A percentile compares a stretch with the other conserved stretches of the same genome.
Conservation (phyloP, 1,140 invertebrate genomes). For the Helicoverpa zea region DNA sequence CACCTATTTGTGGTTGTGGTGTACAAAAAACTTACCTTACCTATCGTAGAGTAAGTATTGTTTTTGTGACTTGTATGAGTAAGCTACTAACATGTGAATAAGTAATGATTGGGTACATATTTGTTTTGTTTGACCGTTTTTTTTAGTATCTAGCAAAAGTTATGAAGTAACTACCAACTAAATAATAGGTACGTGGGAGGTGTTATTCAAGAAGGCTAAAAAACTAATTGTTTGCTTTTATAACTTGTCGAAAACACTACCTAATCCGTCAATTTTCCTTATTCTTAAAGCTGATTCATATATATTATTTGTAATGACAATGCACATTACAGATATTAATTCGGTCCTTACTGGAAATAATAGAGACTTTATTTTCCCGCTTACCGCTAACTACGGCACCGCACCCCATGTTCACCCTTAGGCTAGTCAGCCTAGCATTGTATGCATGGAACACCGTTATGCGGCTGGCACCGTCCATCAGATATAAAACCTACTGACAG, state of each 20-base stretch:
- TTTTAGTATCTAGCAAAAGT: neutral
- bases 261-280: neutral
- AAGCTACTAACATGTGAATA: slow-evolving; percentile 5
- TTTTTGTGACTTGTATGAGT: neutral
- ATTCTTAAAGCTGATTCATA: neutral
- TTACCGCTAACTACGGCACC: slow-evolving; percentile 9
- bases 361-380: neutral
- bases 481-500: slow-evolving; percentile 73
- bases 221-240: neutral
- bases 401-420: slow-evolving; percentile 51
- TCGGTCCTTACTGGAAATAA: neutral
- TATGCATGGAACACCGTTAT: slow-evolving; percentile 70
- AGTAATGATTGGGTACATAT: slow-evolving; percentile 4
- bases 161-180: neutral
- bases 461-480: slow-evolving; percentile 68
- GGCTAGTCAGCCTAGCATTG: slow-evolving; percentile 61
- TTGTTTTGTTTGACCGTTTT: slow-evolving; percentile 8
- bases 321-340: neutral
- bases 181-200: slow-evolving; percentile 1
- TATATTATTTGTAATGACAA: neutral
- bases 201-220: slow-evolving; percentile 4
- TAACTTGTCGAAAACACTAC: neutral
- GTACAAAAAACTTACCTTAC: too few relatives aligned
- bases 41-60: too few relatives aligned
- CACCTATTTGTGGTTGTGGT: too few relatives aligned